These are phyloP conservation scores for Amblyjoppa fuscipennis DNA, from an alignment of 2,888 invertebrate genomes.

Conservation along the genomic window DNA sequence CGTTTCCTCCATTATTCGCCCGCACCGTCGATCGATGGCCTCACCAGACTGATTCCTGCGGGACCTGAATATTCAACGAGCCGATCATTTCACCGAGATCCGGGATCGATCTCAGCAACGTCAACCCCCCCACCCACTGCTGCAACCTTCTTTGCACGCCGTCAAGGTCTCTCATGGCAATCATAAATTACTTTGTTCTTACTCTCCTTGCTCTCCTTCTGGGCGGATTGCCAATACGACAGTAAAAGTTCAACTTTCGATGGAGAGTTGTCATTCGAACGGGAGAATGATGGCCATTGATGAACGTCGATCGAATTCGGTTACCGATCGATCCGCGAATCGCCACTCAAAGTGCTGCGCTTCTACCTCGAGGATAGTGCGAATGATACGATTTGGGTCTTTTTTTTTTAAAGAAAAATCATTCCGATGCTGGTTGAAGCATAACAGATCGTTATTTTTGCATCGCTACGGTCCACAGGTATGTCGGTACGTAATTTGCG, in stretches of 20 bases:
- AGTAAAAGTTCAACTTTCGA: background rate
- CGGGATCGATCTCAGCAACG: constrained; percentile 23
- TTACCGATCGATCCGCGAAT: no score
- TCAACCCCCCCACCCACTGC: background rate
- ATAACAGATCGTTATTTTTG: background rate
- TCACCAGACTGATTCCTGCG: constrained; percentile 47
- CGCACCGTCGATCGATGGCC: constrained; percentile 80
- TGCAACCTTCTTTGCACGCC: background rate
- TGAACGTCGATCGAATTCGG: background rate
- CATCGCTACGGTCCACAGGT: background rate
- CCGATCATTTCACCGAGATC: constrained; percentile 41
- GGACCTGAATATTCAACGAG: constrained; percentile 49
- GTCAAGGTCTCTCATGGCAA: background rate
- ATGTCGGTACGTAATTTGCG: background rate
- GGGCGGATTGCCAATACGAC: background rate
- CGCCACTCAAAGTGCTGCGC: no score
- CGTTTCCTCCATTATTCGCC: constrained; percentile 81
- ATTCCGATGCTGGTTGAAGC: background rate
- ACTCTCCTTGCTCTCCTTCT: background rate
- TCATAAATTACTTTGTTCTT: constrained; percentile 23
- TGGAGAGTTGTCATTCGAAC: background rate
- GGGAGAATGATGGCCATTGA: background rate
- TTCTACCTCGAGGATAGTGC: no score
- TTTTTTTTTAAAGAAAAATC: background rate
- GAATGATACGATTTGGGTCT: background rate